Evolutionary conservation across 2,797 vertebrate genomes (phyloP), one percentile per base, ranked within the genome.

Genomic region (Hybognathus amarus): DNA sequence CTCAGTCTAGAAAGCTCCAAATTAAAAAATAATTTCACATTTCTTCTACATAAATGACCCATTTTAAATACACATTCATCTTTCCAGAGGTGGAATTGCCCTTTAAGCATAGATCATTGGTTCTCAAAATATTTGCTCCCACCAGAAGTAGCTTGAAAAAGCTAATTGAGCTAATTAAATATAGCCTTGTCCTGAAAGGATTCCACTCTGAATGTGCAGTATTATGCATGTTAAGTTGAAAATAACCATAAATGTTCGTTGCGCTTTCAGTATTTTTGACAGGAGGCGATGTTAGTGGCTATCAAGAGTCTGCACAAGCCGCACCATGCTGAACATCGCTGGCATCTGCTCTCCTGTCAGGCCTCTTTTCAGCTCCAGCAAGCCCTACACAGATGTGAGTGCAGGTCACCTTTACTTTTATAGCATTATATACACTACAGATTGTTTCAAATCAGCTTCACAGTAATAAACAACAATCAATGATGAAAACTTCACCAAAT

Each of bases 221-320:
- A 20, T 59, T 40, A 77, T 63, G 12, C 45, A 8, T 13, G 12
- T 6, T 69, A 8, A 22, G 12, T 6, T 69, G 15, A 56, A 79
- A 56, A 42, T 10, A 42, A 45, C 13, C 5, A 54, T 4, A 36
- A 42, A 70, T 42, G 4, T 69, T 13, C 6, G 17, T 59, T 45
- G 27, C 54, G n/a, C 11, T 50, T 78, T 85, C 0, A 10, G n/a
- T 87, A 82, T 89, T 47, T 50, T 52, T 63, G 56, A 50, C 90
- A 99, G 98, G 97, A 98, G 77, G 96, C 95, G 71, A 94, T 99
- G 92, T 83, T 97, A 90, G 93, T 99, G 87, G 97, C 96, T 2
- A 85, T 98, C 89, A 98, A 98, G 93, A 99, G 97, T 74, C 95
- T 99, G 40, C 98, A n/a, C 98, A 0, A 89, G 95, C 0, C 93